Evolutionary conservation across 2,797 vertebrate species (phyloP).

Genomic region (Coluber constrictor): DNA sequence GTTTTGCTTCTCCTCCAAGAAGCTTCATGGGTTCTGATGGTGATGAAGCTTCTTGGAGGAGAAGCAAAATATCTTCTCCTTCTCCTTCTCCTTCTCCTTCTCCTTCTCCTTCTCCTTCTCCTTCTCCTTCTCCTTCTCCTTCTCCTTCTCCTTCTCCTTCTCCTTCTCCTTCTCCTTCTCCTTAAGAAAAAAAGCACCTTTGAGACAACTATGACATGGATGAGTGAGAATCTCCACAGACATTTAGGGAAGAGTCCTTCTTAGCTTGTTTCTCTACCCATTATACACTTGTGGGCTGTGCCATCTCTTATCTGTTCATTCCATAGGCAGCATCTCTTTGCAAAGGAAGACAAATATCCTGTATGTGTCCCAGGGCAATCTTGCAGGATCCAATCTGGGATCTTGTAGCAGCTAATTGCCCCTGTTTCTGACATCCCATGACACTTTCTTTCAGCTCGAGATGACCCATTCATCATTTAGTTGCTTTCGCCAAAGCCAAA

Average conservation of each 20-base stretch:
- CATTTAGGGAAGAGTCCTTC: background rate
- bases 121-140: too few relatives aligned
- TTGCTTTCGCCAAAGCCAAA: conserved; percentile 40
- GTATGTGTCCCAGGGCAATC: background rate
- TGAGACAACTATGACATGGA: background rate
- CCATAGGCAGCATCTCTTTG: background rate
- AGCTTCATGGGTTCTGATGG: too few relatives aligned
- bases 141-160: too few relatives aligned
- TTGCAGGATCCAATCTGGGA: background rate
- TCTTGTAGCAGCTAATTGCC: background rate
- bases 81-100: too few relatives aligned
- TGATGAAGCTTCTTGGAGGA: too few relatives aligned
- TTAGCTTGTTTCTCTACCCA: background rate
- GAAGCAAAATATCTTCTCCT: too few relatives aligned
- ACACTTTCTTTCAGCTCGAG: background rate
- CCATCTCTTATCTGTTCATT: background rate
- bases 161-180: background rate
- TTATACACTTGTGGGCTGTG: background rate
- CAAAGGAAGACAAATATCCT: background rate
- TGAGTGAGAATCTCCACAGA: background rate
- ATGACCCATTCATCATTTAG: conserved; percentile 38
- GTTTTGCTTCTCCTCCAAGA: too few relatives aligned
- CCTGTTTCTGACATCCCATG: background rate
- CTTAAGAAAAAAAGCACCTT: background rate
- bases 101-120: too few relatives aligned